phyloP scores from a whole-genome alignment of 2,888 invertebrate genomes.

The Drosophila paranaensis region DNA sequence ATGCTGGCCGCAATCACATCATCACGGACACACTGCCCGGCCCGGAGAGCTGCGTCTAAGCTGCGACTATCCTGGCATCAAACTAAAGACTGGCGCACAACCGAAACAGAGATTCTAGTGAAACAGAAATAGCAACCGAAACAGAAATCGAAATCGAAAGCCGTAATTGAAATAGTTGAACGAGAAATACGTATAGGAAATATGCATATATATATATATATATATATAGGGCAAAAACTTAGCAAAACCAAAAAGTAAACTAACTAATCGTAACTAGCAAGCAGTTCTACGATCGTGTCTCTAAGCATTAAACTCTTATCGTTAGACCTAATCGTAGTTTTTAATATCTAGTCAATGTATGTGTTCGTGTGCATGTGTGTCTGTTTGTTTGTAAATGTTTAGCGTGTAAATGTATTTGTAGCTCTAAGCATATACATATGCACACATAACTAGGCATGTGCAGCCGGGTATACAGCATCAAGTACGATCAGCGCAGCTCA shows the following conservation, averaged over 20 bases:
- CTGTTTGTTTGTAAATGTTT: constrained; percentile 74
- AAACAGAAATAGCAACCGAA: constrained; percentile 32
- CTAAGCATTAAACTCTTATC: constrained; percentile 49
- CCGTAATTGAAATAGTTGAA: constrained; percentile 13
- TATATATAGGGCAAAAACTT: constrained; percentile 24
- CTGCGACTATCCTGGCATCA: constrained; percentile 50
- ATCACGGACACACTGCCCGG: constrained; percentile 94
- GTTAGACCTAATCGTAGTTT: constrained; percentile 53
- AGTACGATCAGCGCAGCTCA: constrained; percentile 12
- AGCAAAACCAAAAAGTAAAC: constrained; percentile 17
- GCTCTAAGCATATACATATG: constrained; percentile 31
- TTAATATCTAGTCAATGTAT: constrained; percentile 64
- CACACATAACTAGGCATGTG: constrained; percentile 12
- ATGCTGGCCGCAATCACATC: constrained; percentile 89
- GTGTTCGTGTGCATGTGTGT: constrained; percentile 51
- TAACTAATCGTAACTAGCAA: constrained; percentile 48
- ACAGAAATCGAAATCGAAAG: constrained; percentile 15
- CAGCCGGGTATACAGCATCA: constrained; percentile 31
- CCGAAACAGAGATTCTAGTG: constrained; percentile 49
- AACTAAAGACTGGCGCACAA: constrained; percentile 81
- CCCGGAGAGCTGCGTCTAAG: constrained; percentile 94
- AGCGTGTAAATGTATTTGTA: constrained; percentile 64
- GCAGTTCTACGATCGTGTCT: constrained; percentile 36
- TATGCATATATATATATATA: constrained; percentile 8
- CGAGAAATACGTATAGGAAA: constrained; percentile 17